A percentile compares a stretch with the other conserved stretches of the same genome.
phyloP scores from a whole-genome alignment of 2,888 invertebrate species.

The Sialis lutaria region DNA sequence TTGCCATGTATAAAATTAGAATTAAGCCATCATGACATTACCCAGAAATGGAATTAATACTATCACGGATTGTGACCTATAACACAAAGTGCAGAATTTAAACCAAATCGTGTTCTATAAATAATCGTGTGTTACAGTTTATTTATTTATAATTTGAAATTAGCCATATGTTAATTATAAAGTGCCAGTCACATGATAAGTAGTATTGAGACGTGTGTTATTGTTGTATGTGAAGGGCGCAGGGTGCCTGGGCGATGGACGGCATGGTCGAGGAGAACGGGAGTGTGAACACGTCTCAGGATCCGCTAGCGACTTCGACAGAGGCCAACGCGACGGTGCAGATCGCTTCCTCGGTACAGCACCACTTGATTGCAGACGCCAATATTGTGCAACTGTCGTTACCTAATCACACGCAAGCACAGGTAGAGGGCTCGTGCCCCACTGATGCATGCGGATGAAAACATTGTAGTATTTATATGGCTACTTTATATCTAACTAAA shows the following conservation, averaged over 20 bases:
- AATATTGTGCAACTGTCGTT: constrained; percentile 79
- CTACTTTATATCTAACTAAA: too few species aligned
- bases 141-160: background rate
- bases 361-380: constrained; percentile 38
- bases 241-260: constrained; percentile 55
- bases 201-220: constrained; percentile 15
- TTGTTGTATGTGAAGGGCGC: constrained; percentile 44
- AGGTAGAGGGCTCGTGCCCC: constrained; percentile 30
- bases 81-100: background rate
- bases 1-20: constrained; percentile 22
- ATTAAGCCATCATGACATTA: constrained; percentile 2
- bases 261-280: constrained; percentile 88
- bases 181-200: background rate
- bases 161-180: constrained; percentile 1
- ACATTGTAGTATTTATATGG: too few species aligned
- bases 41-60: constrained; percentile 3
- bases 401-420: constrained; percentile 43
- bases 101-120: background rate
- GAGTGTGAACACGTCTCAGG: constrained; percentile 27
- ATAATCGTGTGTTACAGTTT: background rate
- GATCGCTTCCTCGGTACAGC: constrained; percentile 38
- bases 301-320: constrained; percentile 36
- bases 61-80: background rate
- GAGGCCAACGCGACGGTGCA: constrained; percentile 30
- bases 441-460: constrained; percentile 14